Conservation (phyloP, 37 sponge, comb jelly and placozoan species). For the Crambe crambe region DNA sequence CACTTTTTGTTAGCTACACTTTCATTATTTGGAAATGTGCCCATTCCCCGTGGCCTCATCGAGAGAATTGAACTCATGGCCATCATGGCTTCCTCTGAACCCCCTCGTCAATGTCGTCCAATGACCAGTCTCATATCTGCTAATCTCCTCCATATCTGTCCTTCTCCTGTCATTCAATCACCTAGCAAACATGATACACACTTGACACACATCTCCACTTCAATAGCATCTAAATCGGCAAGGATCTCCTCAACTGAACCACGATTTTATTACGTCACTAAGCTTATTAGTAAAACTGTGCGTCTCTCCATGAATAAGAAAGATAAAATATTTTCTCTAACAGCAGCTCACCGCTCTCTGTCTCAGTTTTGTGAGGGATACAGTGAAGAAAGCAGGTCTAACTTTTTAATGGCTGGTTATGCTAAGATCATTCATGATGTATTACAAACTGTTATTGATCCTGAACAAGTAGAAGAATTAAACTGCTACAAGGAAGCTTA, state of each 20-base stretch:
- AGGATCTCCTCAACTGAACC: background rate
- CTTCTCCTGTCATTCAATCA: conserved; percentile 26
- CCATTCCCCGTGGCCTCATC: conserved; percentile 21
- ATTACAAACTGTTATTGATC: background rate
- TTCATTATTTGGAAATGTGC: conserved; percentile 22
- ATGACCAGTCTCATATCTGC: conserved; percentile 12
- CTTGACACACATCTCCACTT: background rate
- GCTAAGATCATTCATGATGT: background rate
- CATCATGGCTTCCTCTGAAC: background rate
- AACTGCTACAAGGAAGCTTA: conserved; percentile 2
- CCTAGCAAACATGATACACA: background rate
- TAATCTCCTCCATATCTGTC: conserved; percentile 19
- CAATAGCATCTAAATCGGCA: background rate
- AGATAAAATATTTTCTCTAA: conserved; percentile 17
- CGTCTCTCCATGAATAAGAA: conserved; percentile 2
- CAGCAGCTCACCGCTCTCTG: conserved; percentile 18
- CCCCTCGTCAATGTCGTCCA: background rate
- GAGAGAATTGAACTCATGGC: conserved; percentile 12
- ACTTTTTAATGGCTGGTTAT: conserved; percentile 14
- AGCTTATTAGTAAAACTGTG: conserved; percentile 13
- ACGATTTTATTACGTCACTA: conserved; percentile 24
- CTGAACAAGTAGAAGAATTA: background rate
- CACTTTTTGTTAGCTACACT: conserved; percentile 25
- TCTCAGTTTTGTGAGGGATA: background rate
- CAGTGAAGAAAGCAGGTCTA: background rate